Base-by-base conservation (phyloP, 2,888 invertebrate genomes). In the Gastrophysa polygoni region DNA sequence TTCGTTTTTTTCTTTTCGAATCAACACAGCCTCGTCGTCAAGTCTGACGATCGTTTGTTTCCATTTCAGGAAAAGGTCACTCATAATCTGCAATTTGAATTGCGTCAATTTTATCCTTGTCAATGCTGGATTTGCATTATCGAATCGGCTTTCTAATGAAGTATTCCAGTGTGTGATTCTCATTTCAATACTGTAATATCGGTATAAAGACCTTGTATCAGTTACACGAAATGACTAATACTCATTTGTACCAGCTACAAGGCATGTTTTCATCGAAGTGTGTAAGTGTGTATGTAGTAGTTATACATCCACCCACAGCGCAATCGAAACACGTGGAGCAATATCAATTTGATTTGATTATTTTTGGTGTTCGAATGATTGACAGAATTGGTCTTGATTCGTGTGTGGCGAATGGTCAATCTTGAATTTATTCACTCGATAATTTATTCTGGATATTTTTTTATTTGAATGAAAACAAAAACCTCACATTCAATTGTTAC, bases 121-220 rank as follows among this genome's bases (percentile, higher is more conserved):
- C 43, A 24, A 16, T 43, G 16, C 16, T 54, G 43, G 43, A 54
- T 43, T 54, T 44, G 54, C 54, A 54, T 43, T 54, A 44, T 44
- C 17, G 43, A 11, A 43, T 54, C 54, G 11, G 54, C 54, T 54
- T 44, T 54, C 54, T 54, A 43, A 54, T 54, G 24, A 54, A 38
- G 21, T 43, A 43, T 43, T 54, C 17, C 24, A 28, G 28, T 43
- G 54, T 43, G 38, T 43, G 17, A 51, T 20, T 51, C 34, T 18
- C 14, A 51, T 51, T 52, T 24, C 21, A 24, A 43, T 54, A 43
- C 54, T 43, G 14, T 14, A 20, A 54, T 43, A 28, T 24, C 43
- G 48, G 34, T 29, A 54, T n/a, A n/a, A n/a, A 7, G 59, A 59
- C 59, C 59, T 60, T 60, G 59, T 60, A 34, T 55, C 20, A 52